A percentile compares a stretch with the other conserved stretches of the same genome.
Evolutionary conservation across 2,113 vertebrate genomes (phyloP).

Genomic region (Charina bottae): DNA sequence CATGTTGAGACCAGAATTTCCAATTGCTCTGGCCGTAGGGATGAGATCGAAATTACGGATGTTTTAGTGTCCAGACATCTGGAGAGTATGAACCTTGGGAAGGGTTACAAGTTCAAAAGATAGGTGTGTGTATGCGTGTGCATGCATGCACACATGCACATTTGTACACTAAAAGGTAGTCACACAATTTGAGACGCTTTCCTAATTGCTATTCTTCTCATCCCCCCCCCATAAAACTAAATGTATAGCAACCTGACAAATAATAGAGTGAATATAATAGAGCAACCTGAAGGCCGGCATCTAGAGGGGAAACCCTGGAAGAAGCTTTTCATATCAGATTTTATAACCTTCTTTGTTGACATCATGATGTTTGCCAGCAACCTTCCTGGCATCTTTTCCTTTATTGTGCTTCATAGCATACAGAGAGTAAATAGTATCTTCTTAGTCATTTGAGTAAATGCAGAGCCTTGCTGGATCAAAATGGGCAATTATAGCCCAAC

Average conservation of each 20-base stretch:
- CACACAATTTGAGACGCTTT: neutral
- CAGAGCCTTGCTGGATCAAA: constrained; percentile 56
- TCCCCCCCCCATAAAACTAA: neutral
- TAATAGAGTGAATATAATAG: neutral
- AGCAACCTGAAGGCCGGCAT: constrained; percentile 10
- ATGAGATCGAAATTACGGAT: neutral
- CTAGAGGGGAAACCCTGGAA: constrained; percentile 32
- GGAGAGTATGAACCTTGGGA: neutral
- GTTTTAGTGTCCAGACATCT: neutral
- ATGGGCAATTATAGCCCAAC: constrained; percentile 55
- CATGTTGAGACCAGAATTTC: neutral
- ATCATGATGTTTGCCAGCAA: constrained; percentile 61
- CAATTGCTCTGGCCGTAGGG: neutral
- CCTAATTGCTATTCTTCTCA: neutral
- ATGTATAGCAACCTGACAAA: neutral
- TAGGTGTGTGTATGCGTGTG: neutral
- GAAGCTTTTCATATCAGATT: constrained; percentile 29
- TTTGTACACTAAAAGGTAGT: neutral
- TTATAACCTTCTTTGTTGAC: constrained; percentile 63
- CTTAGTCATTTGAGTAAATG: constrained; percentile 52
- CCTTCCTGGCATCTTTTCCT: neutral
- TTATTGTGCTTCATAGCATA: constrained; percentile 60
- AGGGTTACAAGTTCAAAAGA: neutral
- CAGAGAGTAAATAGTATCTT: constrained; percentile 54
- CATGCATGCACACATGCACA: neutral